Percentiles rank a stretch among this genome's conserved stretches.
These are phyloP conservation scores for Diabrotica balteata DNA, from an alignment of 2,888 invertebrate genomes.

Conservation along the genomic window DNA sequence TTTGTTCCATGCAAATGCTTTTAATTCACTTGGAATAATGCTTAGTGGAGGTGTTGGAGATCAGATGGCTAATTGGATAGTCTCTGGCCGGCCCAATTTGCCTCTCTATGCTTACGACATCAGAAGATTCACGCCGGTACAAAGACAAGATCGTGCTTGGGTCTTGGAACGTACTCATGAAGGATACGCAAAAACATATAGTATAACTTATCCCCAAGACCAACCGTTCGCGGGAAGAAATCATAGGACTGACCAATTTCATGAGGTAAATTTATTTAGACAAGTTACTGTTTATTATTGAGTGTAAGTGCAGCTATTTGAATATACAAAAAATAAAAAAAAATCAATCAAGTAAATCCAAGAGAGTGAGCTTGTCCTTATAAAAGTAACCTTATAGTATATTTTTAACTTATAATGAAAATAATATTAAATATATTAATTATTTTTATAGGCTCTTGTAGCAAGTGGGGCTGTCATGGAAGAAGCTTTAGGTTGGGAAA, in stretches of 20 bases:
- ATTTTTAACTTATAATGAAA: no score
- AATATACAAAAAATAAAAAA: no score
- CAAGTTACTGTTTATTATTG: no score
- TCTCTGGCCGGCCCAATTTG: constrained; percentile 80
- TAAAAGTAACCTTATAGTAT: no score
- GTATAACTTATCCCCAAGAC: constrained; percentile 82
- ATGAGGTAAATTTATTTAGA: constrained; percentile 61
- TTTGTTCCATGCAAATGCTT: constrained; percentile 85
- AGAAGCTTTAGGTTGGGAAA: constrained; percentile 86
- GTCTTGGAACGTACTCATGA: constrained; percentile 85
- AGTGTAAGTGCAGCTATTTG: no score
- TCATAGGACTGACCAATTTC: constrained; percentile 71
- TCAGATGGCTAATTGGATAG: constrained; percentile 86
- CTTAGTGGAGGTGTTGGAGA: constrained; percentile 86
- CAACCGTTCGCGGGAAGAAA: constrained; percentile 83
- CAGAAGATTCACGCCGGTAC: constrained; percentile 78
- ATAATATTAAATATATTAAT: background rate
- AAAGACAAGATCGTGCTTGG: constrained; percentile 77
- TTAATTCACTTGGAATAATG: constrained; percentile 93
- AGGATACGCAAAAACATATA: constrained; percentile 87
- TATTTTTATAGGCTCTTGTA: constrained; percentile 65
- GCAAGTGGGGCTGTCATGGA: constrained; percentile 87
- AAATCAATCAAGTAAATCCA: no score
- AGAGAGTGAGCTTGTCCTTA: no score
- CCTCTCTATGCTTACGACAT: constrained; percentile 90